Base-by-base conservation (phyloP, 2,113 vertebrate genomes). In the Sialia sialis region DNA sequence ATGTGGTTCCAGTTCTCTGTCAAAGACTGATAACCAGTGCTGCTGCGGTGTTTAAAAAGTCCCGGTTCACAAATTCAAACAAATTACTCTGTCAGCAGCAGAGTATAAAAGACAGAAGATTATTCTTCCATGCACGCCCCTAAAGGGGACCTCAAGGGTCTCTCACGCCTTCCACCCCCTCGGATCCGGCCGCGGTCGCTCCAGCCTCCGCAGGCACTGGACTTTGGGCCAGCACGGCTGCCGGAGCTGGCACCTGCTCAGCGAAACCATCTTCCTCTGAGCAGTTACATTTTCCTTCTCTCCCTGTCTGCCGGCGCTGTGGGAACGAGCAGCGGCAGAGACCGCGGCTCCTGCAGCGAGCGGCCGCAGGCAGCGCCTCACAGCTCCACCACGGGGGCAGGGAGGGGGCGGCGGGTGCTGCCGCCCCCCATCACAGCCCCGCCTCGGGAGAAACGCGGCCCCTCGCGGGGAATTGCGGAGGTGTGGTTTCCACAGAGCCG, bases 241-340 rank as follows among this genome's bases (percentile, higher is more conserved):
- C 43, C 2, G 32, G 27, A 18, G 30, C 43, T 0, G 48, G 10
- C 11, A 48, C n/a, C 41, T 23, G 69, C 46, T 5, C 51, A 54
- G 17, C 14, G 5, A 30, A 87, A 46, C 32, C 55, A 11, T 4
- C 27, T 44, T 12, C 60, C n/a, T 5, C 58, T 41, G 46, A 2
- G 18, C 2, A 21, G 4, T 5, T 3, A 0, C 1, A 0, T 10
- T 63, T 10, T 38, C 0, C 18, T 19, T 4, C 46, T 5, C 0
- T 4, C 41, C 8, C 38, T 4, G 60, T 17, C 14, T 66, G 78
- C 39, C 26, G 4, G 44, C n/a, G 10, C 1, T 8, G 58, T 1
- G 63, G 27, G 18, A 27, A 8, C 21, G 6, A 19, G 49, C 56
- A 12, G 30, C 56, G 7, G 6, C 29, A 10, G 3, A 1, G 4